phyloP scores from a whole-genome alignment of 2,888 invertebrate genomes.

The Tortricodes alternella region DNA sequence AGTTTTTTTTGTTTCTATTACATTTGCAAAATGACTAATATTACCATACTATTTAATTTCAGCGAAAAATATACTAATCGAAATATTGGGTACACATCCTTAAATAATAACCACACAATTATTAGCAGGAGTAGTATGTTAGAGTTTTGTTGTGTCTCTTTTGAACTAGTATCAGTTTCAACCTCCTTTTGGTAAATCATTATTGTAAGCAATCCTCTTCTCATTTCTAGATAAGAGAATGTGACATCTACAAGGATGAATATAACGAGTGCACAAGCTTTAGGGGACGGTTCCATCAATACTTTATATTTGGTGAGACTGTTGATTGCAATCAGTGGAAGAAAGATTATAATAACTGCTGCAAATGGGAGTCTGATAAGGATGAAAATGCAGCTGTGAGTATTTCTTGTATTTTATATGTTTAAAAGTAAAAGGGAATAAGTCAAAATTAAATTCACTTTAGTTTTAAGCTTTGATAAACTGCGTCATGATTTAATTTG shows the following conservation, averaged over 20 bases:
- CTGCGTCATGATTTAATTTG: no score
- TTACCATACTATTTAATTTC: no score
- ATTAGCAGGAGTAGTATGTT: background rate
- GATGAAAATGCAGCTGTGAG: conserved; percentile 87
- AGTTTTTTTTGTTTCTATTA: no score
- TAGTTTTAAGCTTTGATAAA: no score
- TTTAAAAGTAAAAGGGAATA: background rate
- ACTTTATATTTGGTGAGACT: conserved; percentile 89
- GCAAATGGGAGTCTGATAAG: conserved; percentile 84
- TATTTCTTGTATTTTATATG: conserved; percentile 33
- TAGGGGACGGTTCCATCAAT: conserved; percentile 91
- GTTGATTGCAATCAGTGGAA: conserved; percentile 91
- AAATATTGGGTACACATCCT: no score
- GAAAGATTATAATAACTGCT: conserved; percentile 89
- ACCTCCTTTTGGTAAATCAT: no score
- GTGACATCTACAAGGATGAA: conserved; percentile 91
- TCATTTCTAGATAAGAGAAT: conserved; percentile 87
- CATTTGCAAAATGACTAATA: no score
- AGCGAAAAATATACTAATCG: no score
- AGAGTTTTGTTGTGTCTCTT: background rate
- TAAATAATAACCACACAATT: no score
- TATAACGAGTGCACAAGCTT: conserved; percentile 90
- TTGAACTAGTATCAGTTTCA: no score
- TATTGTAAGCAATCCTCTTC: background rate
- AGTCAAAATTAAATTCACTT: no score